phyloP scores from a whole-genome alignment of 2,888 invertebrate genomes.

The Himalopsyche anomala region DNA sequence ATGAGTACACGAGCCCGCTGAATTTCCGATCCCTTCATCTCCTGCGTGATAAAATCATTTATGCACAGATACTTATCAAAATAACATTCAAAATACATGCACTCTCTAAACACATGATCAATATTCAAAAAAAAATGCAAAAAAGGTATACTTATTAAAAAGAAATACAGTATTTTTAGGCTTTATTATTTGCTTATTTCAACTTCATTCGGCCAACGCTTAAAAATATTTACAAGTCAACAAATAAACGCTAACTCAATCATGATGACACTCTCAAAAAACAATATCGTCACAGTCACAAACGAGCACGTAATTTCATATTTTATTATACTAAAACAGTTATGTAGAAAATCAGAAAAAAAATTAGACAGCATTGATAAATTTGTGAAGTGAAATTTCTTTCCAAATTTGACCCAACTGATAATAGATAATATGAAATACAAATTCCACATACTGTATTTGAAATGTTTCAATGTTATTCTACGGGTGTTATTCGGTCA shows the following conservation, averaged over 20 bases:
- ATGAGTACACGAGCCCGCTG: constrained; percentile 44
- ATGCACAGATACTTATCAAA: constrained; percentile 31
- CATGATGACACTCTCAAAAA: no score
- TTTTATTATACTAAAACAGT: no score
- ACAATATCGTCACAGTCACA: no score
- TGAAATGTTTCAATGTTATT: no score
- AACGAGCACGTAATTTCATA: no score
- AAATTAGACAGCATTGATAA: no score
- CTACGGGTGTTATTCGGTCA: no score
- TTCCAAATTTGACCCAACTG: no score
- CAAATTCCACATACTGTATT: no score
- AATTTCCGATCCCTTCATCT: neutral
- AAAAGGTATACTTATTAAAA: constrained; percentile 30
- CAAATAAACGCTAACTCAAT: neutral
- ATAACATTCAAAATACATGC: constrained; percentile 35
- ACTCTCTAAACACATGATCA: constrained; percentile 21
- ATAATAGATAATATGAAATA: no score
- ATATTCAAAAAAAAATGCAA: neutral
- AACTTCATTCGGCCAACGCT: neutral
- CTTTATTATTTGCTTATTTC: neutral
- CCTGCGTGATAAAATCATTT: neutral
- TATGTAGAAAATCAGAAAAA: no score
- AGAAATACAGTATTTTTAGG: constrained; percentile 38
- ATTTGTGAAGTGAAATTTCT: no score
- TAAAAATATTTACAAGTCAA: neutral